Evolutionary conservation across 2,888 invertebrate species (phyloP), one percentile per base, ranked within the genome.

Genomic region (Drosophila subquinaria): DNA sequence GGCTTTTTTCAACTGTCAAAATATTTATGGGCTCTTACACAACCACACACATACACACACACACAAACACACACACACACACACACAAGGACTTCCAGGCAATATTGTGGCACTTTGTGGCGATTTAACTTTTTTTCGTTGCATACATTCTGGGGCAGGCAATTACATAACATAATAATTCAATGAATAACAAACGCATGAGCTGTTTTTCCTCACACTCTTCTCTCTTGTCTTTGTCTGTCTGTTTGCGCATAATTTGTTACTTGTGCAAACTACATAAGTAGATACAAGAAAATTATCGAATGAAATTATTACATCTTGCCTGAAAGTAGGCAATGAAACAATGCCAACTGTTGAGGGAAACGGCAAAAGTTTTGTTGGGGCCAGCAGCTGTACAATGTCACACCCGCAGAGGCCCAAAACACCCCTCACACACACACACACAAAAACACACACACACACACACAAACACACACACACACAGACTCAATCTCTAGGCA

Each of bases 81-180:
- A 33, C 36, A 64, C 9, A 45, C 43, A 50, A 20, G 35, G 36
- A 13, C 30, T 47, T 38, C 27, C 45, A 15, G 48, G 53, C 61
- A 64, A 72, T 71, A 65, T 71, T 78, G 84, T 73, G 70, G 45
- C 82, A 82, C 67, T 74, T 73, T 71, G 60, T 65, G 67, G 62
- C 71, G 76, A 76, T 76, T 87, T 76, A 73, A 65, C 47, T 56
- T 23, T 59, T 65, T 52, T 56, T 69, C 65, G 23, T 76, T 72
- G 71, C 73, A 47, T 66, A 69, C 59, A 72, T 79, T 74, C 72
- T 42, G 43, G 50, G 62, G 52, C 51, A 48, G 61, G 61, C 73
- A 83, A 86, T 83, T 83, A 83, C 79, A 74, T 76, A 73, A 76
- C 76, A 80, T 73, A 76, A 78, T 87, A 68, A 83, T 86, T 88